Evolutionary conservation across 2,113 vertebrate species (phyloP).

Genomic region (Nycticebus coucang): DNA sequence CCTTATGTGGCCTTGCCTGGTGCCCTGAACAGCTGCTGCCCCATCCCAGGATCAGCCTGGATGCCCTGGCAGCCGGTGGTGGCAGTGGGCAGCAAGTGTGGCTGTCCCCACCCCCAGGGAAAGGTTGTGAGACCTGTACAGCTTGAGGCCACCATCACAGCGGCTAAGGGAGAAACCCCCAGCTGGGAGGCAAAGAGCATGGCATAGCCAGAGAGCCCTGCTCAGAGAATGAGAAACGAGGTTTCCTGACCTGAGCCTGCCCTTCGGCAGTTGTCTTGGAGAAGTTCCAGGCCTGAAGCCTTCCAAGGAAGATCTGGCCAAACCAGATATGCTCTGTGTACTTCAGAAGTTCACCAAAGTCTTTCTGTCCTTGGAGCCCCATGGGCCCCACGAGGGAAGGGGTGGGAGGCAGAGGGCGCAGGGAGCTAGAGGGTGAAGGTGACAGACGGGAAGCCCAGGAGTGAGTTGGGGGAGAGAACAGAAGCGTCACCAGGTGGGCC

Average conservation of each 20-base stretch:
- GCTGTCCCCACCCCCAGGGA: conserved; percentile 15
- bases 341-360: conserved; percentile 2
- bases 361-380: not conserved
- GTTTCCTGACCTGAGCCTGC: conserved; percentile 47
- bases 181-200: conserved; percentile 10
- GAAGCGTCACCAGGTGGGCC: not conserved
- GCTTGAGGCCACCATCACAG: conserved; percentile 52
- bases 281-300: conserved; percentile 53
- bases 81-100: conserved; percentile 22
- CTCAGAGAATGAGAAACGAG: conserved; percentile 68
- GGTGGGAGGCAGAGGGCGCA: too few relatives aligned
- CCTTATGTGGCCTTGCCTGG: conserved; percentile 42
- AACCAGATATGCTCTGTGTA: not conserved
- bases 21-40: conserved; percentile 67
- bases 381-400: fast-evolving
- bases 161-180: conserved; percentile 38
- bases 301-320: conserved; percentile 1
- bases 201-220: not conserved
- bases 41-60: not conserved
- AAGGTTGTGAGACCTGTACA: conserved; percentile 69
- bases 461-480: not conserved
- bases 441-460: not conserved
- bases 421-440: not conserved
- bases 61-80: conserved; percentile 1
- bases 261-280: conserved; percentile 64